Evolutionary conservation across 1,140 invertebrate species (phyloP).

Genomic region (Eulimnadia texana): DNA sequence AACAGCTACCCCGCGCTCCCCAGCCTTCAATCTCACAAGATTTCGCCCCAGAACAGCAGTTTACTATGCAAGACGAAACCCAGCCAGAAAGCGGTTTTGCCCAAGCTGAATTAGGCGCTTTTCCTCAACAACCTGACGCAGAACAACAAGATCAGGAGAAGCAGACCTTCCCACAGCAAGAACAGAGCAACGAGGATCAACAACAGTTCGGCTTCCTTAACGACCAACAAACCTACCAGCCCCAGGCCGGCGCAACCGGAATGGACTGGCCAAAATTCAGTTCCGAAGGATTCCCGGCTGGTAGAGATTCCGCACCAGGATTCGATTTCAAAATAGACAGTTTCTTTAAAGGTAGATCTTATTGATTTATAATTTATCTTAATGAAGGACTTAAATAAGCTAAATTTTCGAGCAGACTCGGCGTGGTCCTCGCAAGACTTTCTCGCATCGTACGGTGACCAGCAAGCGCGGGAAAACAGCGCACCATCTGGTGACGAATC

Average conservation of each 20-base stretch:
- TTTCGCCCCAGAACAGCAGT: not conserved
- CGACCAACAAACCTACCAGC: not conserved
- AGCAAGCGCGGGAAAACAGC: not conserved
- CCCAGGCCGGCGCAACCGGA: not conserved
- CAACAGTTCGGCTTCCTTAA: not conserved
- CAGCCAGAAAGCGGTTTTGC: not conserved
- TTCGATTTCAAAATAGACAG: not conserved
- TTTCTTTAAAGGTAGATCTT: not conserved
- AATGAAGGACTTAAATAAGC: not conserved
- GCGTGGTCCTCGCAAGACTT: not conserved
- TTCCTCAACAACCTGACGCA: not conserved
- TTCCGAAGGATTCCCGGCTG: not conserved
- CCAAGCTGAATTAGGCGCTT: not conserved
- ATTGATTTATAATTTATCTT: too few species aligned
- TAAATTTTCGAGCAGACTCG: not conserved
- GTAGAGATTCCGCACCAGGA: not conserved
- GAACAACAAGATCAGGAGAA: not conserved
- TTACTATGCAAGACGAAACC: not conserved
- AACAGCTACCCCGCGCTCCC: not conserved
- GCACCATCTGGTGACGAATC: not conserved
- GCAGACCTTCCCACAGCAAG: not conserved
- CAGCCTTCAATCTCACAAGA: too few species aligned
- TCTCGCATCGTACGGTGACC: not conserved
- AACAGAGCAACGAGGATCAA: not conserved
- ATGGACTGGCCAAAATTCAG: not conserved